Percentiles rank a stretch among this genome's conserved stretches.
Evolutionary conservation across 2,888 invertebrate species (phyloP).

Genomic region (Drosophila incognita): DNA sequence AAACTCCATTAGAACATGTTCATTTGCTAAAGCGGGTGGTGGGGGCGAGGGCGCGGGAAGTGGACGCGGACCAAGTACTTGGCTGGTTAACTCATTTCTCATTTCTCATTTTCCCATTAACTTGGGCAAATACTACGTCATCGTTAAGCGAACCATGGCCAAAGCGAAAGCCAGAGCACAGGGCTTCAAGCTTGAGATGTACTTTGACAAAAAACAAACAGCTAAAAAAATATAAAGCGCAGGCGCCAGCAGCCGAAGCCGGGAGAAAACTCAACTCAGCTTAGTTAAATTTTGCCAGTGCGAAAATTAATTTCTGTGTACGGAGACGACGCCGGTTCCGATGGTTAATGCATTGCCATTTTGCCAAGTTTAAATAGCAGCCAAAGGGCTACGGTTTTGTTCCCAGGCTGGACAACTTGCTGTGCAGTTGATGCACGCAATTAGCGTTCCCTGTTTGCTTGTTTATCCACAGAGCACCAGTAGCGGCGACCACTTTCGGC

Average conservation of each 20-base stretch:
- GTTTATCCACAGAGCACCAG: constrained; percentile 35
- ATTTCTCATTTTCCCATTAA: constrained; percentile 66
- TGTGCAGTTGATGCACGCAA: constrained; percentile 52
- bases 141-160: constrained; percentile 61
- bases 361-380: constrained; percentile 1
- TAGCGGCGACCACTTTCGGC: constrained; percentile 24
- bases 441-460: constrained; percentile 44
- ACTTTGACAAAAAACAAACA: background rate
- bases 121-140: constrained; percentile 66
- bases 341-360: constrained; percentile 26
- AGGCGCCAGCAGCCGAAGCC: constrained; percentile 24
- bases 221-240: background rate
- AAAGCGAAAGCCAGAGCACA: constrained; percentile 20
- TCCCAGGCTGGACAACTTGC: constrained; percentile 47
- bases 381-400: constrained; percentile 37
- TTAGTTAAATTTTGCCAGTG: constrained; percentile 46
- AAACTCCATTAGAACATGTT: constrained; percentile 67
- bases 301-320: constrained; percentile 56
- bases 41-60: background rate
- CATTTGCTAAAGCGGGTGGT: constrained; percentile 32
- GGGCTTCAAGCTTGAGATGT: constrained; percentile 19
- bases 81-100: constrained; percentile 51
- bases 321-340: constrained; percentile 23
- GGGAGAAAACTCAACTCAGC: constrained; percentile 45
- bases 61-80: background rate